phyloP scores from a whole-genome alignment of 1,140 invertebrate species.

The Lethocerus indicus region DNA sequence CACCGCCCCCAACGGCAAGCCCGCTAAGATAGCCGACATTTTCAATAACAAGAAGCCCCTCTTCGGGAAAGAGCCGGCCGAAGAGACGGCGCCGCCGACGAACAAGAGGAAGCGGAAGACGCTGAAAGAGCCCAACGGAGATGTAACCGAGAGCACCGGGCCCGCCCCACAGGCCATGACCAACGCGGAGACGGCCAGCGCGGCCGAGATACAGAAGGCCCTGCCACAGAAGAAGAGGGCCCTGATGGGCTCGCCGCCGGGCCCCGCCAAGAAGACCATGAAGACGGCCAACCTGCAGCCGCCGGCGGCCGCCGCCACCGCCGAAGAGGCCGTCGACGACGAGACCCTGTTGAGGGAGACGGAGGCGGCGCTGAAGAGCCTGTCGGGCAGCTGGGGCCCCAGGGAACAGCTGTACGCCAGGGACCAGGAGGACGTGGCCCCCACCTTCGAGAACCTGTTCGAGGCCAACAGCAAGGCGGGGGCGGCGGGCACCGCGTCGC shows the following conservation, averaged over 20 bases:
- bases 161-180: not conserved
- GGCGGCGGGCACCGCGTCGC: too few relatives aligned
- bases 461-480: conserved; percentile 57
- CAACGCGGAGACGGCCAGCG: conserved; percentile 5
- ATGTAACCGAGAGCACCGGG: conserved; percentile 8
- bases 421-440: conserved; percentile 45
- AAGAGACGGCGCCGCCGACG: too few relatives aligned
- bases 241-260: conserved; percentile 28
- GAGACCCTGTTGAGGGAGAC: conserved; percentile 69
- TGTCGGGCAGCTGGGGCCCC: conserved; percentile 64
- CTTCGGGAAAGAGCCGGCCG: conserved; percentile 7
- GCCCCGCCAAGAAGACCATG: conserved; percentile 30
- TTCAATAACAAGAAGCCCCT: too few relatives aligned
- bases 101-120: conserved; percentile 9
- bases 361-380: conserved; percentile 62
- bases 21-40: conserved; percentile 14
- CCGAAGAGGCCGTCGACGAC: too few relatives aligned
- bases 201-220: conserved; percentile 8
- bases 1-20: conserved; percentile 5
- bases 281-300: conserved; percentile 23
- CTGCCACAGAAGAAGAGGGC: conserved; percentile 43
- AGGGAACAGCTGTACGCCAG: conserved; percentile 38
- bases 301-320: conserved; percentile 32
- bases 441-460: conserved; percentile 67
- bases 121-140: conserved; percentile 13